These are phyloP conservation scores for Tortricodes alternella DNA, from an alignment of 2,888 invertebrate species.

Conservation along the genomic window DNA sequence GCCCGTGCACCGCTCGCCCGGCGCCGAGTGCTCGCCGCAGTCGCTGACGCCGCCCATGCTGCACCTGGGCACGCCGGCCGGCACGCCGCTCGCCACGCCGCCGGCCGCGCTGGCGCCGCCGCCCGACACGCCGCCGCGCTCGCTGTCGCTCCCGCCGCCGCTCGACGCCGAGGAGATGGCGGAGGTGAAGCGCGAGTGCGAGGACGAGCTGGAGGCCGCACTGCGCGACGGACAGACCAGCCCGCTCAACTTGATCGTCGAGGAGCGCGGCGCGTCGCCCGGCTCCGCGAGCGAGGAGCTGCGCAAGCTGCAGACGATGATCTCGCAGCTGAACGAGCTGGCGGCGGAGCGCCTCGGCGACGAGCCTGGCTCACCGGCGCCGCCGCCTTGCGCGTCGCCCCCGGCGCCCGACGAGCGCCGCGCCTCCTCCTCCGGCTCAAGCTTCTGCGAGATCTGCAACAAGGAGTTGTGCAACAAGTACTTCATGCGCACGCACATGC, in stretches of 20 bases:
- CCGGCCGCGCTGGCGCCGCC: constrained; percentile 91
- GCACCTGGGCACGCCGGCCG: constrained; percentile 44
- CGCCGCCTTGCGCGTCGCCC: constrained; percentile 64
- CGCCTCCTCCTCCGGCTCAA: constrained; percentile 86
- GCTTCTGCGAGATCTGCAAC: constrained; percentile 98
- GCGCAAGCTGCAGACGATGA: constrained; percentile 95
- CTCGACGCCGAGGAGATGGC: constrained; percentile 63
- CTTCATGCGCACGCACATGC: constrained; percentile 99
- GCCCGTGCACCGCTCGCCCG: constrained; percentile 64
- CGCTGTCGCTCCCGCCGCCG: constrained; percentile 61
- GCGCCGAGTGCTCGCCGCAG: constrained; percentile 75
- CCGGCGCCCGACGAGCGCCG: constrained; percentile 77
- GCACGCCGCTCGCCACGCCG: constrained; percentile 88
- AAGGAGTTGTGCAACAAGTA: constrained; percentile 99
- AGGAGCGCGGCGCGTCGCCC: constrained; percentile 83
- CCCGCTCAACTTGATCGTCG: constrained; percentile 90
- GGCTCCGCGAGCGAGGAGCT: constrained; percentile 91
- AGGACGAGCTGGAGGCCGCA: constrained; percentile 70
- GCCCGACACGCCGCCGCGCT: constrained; percentile 84
- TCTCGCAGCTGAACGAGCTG: constrained; percentile 92
- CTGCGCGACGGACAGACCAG: constrained; percentile 86
- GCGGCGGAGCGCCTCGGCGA: constrained; percentile 82
- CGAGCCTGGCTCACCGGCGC: constrained; percentile 55
- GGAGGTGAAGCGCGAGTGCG: constrained; percentile 80
- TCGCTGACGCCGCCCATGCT: constrained; percentile 60